Evolutionary conservation across 2,888 invertebrate genomes (phyloP).

Genomic region (Heterodera filipjevi): DNA sequence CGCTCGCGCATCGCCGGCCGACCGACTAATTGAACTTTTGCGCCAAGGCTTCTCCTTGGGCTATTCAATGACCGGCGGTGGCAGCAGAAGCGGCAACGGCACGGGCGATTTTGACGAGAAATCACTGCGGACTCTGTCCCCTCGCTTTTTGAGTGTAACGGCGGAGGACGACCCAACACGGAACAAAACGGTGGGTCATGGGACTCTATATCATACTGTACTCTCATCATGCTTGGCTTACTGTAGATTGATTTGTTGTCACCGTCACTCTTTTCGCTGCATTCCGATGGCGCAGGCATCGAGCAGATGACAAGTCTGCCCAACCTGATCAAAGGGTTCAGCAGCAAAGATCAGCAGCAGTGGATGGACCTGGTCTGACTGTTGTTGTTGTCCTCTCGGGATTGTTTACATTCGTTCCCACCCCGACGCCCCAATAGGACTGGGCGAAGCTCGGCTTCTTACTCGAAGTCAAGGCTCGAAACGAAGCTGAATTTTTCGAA

Average conservation of each 20-base stretch:
- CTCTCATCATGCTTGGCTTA: neutral
- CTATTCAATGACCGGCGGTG: conserved; percentile 29
- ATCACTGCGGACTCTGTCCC: conserved; percentile 48
- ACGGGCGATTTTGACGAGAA: conserved; percentile 33
- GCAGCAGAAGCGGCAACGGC: conserved; percentile 24
- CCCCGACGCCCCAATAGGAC: too few species aligned
- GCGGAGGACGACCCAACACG: conserved; percentile 49
- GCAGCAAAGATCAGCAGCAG: conserved; percentile 53
- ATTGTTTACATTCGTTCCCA: too few species aligned
- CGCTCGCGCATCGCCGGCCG: neutral
- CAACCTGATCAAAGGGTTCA: conserved; percentile 53
- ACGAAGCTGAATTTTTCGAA: too few species aligned
- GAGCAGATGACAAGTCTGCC: conserved; percentile 59
- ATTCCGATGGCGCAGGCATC: conserved; percentile 53
- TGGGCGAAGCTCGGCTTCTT: too few species aligned
- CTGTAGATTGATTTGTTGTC: conserved; percentile 56
- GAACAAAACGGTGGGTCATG: conserved; percentile 29
- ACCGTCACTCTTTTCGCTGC: conserved; percentile 60
- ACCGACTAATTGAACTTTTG: conserved; percentile 16
- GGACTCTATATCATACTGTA: too few species aligned
- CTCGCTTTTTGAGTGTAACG: conserved; percentile 54
- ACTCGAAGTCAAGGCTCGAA: too few species aligned
- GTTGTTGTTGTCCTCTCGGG: too few species aligned
- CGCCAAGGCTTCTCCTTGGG: conserved; percentile 29
- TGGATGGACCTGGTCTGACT: conserved; percentile 55